Evolutionary conservation across 1,140 invertebrate genomes (phyloP), one percentile per base, ranked within the genome.

Genomic region (Formica exsecta): DNA sequence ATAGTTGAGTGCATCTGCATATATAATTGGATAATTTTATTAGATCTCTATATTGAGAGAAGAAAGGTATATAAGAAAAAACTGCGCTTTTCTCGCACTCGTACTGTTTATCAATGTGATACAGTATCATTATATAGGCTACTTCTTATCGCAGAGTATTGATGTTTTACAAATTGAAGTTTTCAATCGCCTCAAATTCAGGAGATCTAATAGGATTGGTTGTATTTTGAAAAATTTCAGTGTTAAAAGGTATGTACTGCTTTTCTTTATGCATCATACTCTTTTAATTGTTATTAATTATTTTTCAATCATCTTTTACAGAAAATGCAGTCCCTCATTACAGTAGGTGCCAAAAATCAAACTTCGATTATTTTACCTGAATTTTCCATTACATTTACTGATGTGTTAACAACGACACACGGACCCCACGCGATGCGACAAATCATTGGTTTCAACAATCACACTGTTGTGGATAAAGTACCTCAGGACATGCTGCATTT

Each of bases 401-500:
- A 48, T 16, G 1, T 86, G 7, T 9, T 54, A 51, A 54, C 62
- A 48, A 76, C 75, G 11, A 62, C 77, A 1, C 13, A 25, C 1
- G 71, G 65, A 13, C 76, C 88, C n/a, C 59, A 73, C n/a, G 57
- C 87, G 85, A 77, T 87, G 66, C 83, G 57, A 8, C 89, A 89
- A 19, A 36, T 22, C 3, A 86, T 90, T 65, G 29, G 11, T 70
- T 90, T 79, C 19, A 87, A 76, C 16, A 98, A 98, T 93, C 93
- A 96, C 66, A 97, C 97, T 44, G 96, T 97, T 62, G 97, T 97
- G 25, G 97, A 97, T 94, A 97, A 96, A 91, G 97, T 97, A 25
- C 96, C 96, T 19, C 95, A 96, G 51, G 97, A 97, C 25, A 97
- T 98, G 96, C 92, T 97, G 59, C 96, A 97, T 90, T 93, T 97